phyloP scores from a whole-genome alignment of 2,113 vertebrate species.

The Xiphorhynchus elegans region DNA sequence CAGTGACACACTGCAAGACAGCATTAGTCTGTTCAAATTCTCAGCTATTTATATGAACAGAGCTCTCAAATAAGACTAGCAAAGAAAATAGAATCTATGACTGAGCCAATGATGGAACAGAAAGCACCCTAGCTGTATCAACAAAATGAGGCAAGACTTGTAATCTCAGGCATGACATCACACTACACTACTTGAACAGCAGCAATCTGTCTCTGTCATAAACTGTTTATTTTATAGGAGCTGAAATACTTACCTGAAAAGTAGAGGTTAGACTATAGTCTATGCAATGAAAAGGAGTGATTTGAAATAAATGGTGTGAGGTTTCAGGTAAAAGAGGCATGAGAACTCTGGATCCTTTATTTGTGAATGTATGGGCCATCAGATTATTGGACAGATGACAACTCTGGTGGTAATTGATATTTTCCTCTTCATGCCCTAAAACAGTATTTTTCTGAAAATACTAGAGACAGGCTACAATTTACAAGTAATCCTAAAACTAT shows the following conservation, averaged over 20 bases:
- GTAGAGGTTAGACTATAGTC: neutral
- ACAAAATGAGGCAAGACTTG: neutral
- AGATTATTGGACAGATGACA: neutral
- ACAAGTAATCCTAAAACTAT: neutral
- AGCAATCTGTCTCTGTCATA: neutral
- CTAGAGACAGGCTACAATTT: neutral
- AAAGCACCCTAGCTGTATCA: neutral
- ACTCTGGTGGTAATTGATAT: neutral
- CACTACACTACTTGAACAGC: neutral
- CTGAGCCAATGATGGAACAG: neutral
- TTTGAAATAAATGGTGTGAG: neutral
- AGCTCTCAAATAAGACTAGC: neutral
- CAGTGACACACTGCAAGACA: neutral
- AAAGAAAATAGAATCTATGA: neutral
- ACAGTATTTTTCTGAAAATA: neutral
- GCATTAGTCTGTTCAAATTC: neutral
- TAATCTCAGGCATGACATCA: neutral
- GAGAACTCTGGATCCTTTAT: neutral
- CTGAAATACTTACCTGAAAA: neutral
- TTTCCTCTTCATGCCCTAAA: neutral
- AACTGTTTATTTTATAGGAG: neutral
- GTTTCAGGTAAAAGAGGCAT: neutral
- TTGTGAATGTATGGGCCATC: neutral
- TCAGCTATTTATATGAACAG: neutral
- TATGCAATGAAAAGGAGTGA: neutral